Conservation (phyloP, 2,113 vertebrate species). For the Zosterops lateralis region DNA sequence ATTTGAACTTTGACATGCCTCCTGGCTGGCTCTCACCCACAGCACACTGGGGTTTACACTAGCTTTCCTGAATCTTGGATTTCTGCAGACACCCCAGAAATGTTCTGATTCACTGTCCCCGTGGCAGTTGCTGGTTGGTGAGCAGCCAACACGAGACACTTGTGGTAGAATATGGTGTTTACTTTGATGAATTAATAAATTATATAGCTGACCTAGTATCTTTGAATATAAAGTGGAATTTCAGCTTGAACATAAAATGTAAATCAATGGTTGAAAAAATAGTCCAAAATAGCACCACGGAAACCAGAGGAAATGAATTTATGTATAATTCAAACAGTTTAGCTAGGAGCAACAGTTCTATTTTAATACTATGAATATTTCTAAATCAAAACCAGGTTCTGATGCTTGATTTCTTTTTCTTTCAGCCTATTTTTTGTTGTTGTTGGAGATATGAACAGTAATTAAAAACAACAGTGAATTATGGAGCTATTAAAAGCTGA, state of each 20-base stretch:
- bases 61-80: neutral
- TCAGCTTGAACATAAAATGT: neutral
- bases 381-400: conserved; percentile 27
- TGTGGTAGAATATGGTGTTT: neutral
- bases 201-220: conserved; percentile 1
- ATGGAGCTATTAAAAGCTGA: neutral
- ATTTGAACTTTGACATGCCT: neutral
- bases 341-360: conserved; percentile 36
- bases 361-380: conserved; percentile 24
- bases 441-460: neutral
- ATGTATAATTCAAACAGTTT: conserved; percentile 43
- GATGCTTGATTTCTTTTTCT: neutral
- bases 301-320: conserved; percentile 25
- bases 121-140: neutral
- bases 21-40: neutral
- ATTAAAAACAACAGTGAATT: conserved; percentile 33
- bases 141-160: neutral
- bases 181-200: neutral
- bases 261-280: conserved; percentile 4
- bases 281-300: neutral
- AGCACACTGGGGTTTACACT: neutral
- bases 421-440: neutral
- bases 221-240: neutral
- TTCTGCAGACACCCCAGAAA: neutral
- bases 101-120: neutral